Evolutionary conservation across 2,888 invertebrate species (phyloP), one percentile per base, ranked within the genome.

Genomic region (Rhamphomyia laevipes): DNA sequence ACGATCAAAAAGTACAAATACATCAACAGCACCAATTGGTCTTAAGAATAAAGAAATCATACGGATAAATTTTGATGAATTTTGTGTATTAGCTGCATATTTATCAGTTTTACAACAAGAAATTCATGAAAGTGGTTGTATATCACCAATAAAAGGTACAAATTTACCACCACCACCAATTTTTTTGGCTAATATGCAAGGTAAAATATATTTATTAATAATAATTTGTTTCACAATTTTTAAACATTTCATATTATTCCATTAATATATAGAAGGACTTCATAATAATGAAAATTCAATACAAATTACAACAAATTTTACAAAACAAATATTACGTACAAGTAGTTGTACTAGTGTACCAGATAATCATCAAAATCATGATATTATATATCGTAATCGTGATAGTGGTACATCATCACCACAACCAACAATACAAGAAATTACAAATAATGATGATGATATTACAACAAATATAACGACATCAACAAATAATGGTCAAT

Each of bases 401-500:
- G 70, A 70, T 51, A 70, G 70, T 52, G 70, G 70, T 49, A 71
- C 70, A 1, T 71, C 70, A 5, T 71, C 70, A n/a, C 70, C 70
- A 1, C 70, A 70, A 55, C 68, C 69, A 9, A 41, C 51, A n/a
- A 52, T 53, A 43, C 43, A 50, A 31, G 51, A 43, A 31, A 41
- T 16, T 18, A 31, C 38, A 33, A 31, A n/a, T n/a, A 41, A 33
- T 46, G 27, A 43, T 38, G 18, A 21, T 43, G 30, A 31, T n/a
- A 43, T 23, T 18, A 45, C 18, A 47, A 43, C 23, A 35, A 35
- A 33, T 13, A 43, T 18, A 21, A 35, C 35, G 18, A 18, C 30
- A 17, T 33, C 55, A 53, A 3, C 45, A 56, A 30, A 54, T 57
- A 31, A 35, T 30, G 45, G 42, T 56, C 57, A 13, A 48, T 51